Evolutionary conservation across 2,113 vertebrate species (phyloP).

Genomic region (Australoheros scitulus): DNA sequence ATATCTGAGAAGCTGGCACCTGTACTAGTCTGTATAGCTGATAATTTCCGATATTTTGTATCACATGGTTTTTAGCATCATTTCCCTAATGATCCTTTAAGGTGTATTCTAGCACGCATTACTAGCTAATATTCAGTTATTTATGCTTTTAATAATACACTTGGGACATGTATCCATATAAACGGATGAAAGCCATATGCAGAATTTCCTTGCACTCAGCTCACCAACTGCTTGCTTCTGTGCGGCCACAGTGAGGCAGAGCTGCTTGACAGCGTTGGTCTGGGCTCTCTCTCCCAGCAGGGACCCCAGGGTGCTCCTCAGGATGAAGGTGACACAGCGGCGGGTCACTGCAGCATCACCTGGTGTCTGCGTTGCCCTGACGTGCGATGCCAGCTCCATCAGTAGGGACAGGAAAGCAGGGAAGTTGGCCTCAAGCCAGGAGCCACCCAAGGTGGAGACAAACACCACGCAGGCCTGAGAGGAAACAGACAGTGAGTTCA

Average conservation of each 20-base stretch:
- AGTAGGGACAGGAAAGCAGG: conserved; percentile 83
- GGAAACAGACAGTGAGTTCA: not conserved
- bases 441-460: conserved; percentile 85
- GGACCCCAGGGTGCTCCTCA: conserved; percentile 86
- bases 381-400: conserved; percentile 86
- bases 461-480: conserved; percentile 90
- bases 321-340: conserved; percentile 89
- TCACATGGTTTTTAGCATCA: not conserved
- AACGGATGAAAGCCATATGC: not conserved
- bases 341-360: conserved; percentile 82
- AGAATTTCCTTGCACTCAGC: conserved; percentile 33
- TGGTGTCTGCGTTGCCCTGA: conserved; percentile 82
- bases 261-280: conserved; percentile 87
- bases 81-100: not conserved
- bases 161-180: not conserved
- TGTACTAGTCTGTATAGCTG: not conserved
- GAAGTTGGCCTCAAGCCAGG: conserved; percentile 91
- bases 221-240: conserved; percentile 88
- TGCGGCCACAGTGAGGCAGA: conserved; percentile 84
- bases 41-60: not conserved
- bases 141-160: not conserved
- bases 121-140: not conserved
- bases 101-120: not conserved
- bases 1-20: not conserved
- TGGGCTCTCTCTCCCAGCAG: conserved; percentile 95